These are phyloP conservation scores for Campylomormyrus numenius DNA, from an alignment of 2,113 vertebrate species.

Conservation along the genomic window DNA sequence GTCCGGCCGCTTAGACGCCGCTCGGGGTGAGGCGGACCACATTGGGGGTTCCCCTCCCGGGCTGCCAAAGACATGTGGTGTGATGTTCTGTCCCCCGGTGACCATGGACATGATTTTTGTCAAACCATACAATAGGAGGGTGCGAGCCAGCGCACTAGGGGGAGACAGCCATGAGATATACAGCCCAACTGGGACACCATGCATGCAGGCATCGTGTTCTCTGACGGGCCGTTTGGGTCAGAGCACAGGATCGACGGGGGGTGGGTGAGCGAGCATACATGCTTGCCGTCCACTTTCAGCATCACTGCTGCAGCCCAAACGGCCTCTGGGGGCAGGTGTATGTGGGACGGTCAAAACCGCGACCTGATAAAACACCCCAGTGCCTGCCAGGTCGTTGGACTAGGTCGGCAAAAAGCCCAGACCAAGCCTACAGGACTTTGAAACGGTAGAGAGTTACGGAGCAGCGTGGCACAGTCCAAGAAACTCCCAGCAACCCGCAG, in stretches of 20 bases:
- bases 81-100: background rate
- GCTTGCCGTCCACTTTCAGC: background rate
- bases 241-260: background rate
- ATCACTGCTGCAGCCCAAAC: background rate
- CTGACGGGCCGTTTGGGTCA: background rate
- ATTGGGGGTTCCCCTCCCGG: background rate
- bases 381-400: background rate
- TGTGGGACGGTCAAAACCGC: background rate
- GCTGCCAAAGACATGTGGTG: slow-evolving; percentile 16
- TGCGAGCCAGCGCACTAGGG: background rate
- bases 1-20: background rate
- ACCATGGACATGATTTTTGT: slow-evolving; percentile 12
- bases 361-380: background rate
- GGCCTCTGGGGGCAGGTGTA: background rate
- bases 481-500: background rate
- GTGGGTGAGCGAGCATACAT: no score
- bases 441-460: background rate
- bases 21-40: background rate
- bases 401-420: background rate
- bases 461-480: background rate
- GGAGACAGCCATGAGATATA: background rate
- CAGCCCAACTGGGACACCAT: background rate
- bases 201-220: background rate
- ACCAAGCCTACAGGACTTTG: background rate
- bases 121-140: background rate